Base-by-base conservation (phyloP, 1,140 invertebrate species). In the Lordiphosa stackelbergi region DNA sequence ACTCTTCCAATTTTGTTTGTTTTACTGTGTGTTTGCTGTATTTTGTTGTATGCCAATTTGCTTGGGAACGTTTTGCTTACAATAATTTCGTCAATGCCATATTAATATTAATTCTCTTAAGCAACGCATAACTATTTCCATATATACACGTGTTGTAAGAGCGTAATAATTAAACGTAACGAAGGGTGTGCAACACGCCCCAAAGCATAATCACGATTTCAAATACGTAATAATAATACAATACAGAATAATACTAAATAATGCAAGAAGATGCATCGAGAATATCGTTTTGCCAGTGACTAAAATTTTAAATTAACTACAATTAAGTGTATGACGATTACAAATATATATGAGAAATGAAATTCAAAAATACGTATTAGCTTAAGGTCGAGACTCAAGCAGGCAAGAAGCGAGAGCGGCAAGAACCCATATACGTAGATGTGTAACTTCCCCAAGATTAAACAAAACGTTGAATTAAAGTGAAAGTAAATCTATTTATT, bases 161-260 rank as follows among this genome's bases (percentile, higher is more conserved):
- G 56, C 58, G 49, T 68, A 64, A 58, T 53, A 19, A 57, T 66
- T 49, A 69, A 41, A 58, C 57, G 36, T 53, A 52, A 66, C 52
- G 51, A 83, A 75, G 51, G 81, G 74, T 85, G 85, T 75, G 83
- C 64, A 85, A 85, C 73, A 83, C 79, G 83, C 64, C 73, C 68
- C 59, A 74, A 78, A 83, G 71, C 83, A 85, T 85, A 85, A 85
- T 85, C 83, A 85, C 64, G 66, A 85, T 78, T 83, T 83, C 61
- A 83, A 85, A 77, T 70, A 85, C 61, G 81, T 83, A 77, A 85
- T 77, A 75, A 69, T 73, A 85, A 72, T 84, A 65, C 55, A 74
- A 51, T 55, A 34, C 22, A 58, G 22, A 24, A 24, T 2, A 40
- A 61, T 46, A 66, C 53, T 48, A 36, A 56, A 46, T 51, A 13